Evolutionary conservation across 2,113 vertebrate genomes (phyloP).

Genomic region (Cisticola juncidis): DNA sequence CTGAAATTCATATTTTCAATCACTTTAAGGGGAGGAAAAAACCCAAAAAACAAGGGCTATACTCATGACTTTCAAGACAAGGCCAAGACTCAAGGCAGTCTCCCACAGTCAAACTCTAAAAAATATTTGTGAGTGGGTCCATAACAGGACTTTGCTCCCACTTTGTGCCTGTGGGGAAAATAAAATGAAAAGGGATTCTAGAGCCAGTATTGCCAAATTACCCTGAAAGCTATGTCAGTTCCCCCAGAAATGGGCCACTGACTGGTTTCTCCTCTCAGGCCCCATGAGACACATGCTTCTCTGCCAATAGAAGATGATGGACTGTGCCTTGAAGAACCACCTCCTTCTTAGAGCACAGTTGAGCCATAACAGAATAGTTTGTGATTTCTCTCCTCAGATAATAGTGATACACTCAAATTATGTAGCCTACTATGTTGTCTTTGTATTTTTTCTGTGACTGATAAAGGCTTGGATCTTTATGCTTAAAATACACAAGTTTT

Average conservation of each 20-base stretch:
- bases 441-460: not conserved
- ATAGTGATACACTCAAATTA: not conserved
- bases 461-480: not conserved
- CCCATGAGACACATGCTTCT: not conserved
- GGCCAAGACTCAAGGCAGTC: not conserved
- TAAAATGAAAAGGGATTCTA: not conserved
- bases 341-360: not conserved
- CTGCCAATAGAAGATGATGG: not conserved
- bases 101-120: accelerated
- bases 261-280: not conserved
- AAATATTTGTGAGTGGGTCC: not conserved
- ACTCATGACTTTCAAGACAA: not conserved
- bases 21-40: not conserved
- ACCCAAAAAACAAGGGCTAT: not conserved
- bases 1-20: not conserved
- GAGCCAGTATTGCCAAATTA: not conserved
- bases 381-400: not conserved
- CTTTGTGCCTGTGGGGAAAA: not conserved
- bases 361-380: not conserved
- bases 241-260: not conserved
- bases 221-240: not conserved
- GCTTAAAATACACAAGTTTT: not conserved
- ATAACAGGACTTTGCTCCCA: not conserved
- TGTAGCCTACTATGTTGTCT: not conserved
- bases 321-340: not conserved